Evolutionary conservation across 2,888 invertebrate genomes (phyloP), one percentile per base, ranked within the genome.

Genomic region (Heliconius hortense): DNA sequence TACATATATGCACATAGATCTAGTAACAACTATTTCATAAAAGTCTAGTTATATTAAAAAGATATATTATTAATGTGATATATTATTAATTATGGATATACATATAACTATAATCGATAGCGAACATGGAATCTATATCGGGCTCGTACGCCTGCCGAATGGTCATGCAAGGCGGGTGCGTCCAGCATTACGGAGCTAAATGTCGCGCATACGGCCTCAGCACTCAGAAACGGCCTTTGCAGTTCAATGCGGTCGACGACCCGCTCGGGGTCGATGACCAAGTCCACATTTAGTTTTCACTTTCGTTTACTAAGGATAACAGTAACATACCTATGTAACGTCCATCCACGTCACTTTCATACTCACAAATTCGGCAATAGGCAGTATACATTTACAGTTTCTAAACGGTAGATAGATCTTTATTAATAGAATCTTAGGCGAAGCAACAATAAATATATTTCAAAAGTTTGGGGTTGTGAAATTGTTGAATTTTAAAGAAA

Each of bases 261-360:
- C 93, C 89, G 83, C 82, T 80, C 80, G 85, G 86, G 93, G 89
- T 93, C 91, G 87, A 85, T 89, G 92, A 90, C 92, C 93, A 89
- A 84, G 83, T 90, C 90, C 89, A 89, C 90, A 90, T 92, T 90
- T 91, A 92, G 91, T 93, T 94, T 94, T 94, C 94, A 94, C 94
- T 94, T 94, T 94, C 94, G 89, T 93, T 92, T 87, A 89, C 90
- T 91, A 93, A 94, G 94, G 93, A 94, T 94, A 94, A 93, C 93
- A 91, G 93, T 93, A 92, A 89, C 88, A 89, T 85, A 86, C 86
- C 78, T 76, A 71, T 71, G 93, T 93, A 92, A 89, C 88, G 89
- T 84, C 86, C 86, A 76, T 75, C 80, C 81, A 81, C 82, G 81
- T 81, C 81, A 82, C 81, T 77, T 76, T 77, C 80, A 77, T 80